Conservation (phyloP, 2,113 vertebrate genomes). For the Tapirus terrestris region DNA sequence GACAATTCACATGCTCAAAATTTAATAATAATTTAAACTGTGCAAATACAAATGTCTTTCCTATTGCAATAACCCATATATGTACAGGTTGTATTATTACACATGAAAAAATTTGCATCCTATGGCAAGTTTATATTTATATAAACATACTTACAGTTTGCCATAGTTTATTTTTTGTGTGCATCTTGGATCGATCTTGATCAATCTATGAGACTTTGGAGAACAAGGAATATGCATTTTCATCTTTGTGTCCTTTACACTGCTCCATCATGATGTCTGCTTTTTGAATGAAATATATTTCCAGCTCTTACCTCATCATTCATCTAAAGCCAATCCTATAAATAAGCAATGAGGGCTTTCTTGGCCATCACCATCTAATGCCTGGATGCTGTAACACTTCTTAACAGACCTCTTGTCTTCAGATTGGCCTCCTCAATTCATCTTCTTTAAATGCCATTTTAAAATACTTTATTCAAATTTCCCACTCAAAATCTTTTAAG, state of each 20-base stretch:
- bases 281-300: slow-evolving; percentile 11
- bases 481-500: not conserved
- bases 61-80: slow-evolving; percentile 83
- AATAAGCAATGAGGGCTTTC: not conserved
- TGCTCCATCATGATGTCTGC: not conserved
- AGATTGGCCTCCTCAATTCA: not conserved
- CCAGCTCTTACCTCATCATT: not conserved
- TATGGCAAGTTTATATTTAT: slow-evolving; percentile 46
- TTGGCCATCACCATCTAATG: not conserved
- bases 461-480: slow-evolving; percentile 49
- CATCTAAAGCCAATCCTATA: slow-evolving; percentile 13
- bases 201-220: not conserved
- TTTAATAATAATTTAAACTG: slow-evolving; percentile 84
- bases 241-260: not conserved
- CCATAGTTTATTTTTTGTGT: not conserved
- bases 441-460: slow-evolving; percentile 36
- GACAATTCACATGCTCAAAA: slow-evolving; percentile 85
- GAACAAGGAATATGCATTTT: not conserved
- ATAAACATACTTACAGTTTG: not conserved
- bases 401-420: not conserved
- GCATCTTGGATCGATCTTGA: not conserved
- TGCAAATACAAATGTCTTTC: slow-evolving; percentile 86
- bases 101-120: slow-evolving; percentile 83
- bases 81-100: slow-evolving; percentile 82
- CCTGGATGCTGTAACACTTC: not conserved